phyloP scores from a whole-genome alignment of 2,113 vertebrate species.

The Osmerus eperlanus region DNA sequence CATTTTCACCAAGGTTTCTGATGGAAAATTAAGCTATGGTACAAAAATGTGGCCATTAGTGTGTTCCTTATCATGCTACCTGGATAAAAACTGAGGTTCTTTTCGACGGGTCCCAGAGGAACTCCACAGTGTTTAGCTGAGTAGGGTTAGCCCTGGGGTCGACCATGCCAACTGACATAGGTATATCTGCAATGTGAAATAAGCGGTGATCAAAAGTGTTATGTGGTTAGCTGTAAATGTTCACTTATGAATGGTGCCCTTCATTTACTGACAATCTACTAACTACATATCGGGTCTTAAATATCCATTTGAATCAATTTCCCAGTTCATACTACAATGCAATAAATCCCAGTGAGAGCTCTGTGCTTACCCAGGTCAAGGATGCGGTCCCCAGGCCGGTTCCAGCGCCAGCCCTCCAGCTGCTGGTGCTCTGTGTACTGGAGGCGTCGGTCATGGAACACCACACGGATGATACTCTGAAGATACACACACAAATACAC shows the following conservation, averaged over 20 bases:
- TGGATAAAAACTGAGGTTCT: constrained; percentile 97
- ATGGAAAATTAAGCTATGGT: background rate
- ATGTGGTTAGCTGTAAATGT: constrained; percentile 13
- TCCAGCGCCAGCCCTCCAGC: constrained; percentile 97
- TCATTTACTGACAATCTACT: too few relatives aligned
- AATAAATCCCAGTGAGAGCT: background rate
- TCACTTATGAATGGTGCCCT: background rate
- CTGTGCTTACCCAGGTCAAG: constrained; percentile 85
- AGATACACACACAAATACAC: constrained; percentile 11
- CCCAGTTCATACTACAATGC: background rate
- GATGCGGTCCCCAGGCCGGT: constrained; percentile 93
- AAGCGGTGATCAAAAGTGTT: constrained; percentile 38
- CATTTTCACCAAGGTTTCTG: too few relatives aligned
- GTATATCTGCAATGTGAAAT: constrained; percentile 82
- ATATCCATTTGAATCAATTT: background rate
- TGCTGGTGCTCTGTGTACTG: constrained; percentile 98
- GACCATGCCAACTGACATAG: constrained; percentile 96
- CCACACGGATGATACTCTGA: constrained; percentile 95
- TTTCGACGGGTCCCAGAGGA: constrained; percentile 95
- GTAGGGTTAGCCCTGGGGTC: constrained; percentile 95
- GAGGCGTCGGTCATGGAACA: constrained; percentile 92
- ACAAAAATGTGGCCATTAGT: background rate
- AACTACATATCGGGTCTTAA: background rate
- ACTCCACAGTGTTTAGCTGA: constrained; percentile 96
- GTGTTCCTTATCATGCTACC: constrained; percentile 66